phyloP scores from a whole-genome alignment of 1,140 invertebrate species.

The Drosophila azteca region DNA sequence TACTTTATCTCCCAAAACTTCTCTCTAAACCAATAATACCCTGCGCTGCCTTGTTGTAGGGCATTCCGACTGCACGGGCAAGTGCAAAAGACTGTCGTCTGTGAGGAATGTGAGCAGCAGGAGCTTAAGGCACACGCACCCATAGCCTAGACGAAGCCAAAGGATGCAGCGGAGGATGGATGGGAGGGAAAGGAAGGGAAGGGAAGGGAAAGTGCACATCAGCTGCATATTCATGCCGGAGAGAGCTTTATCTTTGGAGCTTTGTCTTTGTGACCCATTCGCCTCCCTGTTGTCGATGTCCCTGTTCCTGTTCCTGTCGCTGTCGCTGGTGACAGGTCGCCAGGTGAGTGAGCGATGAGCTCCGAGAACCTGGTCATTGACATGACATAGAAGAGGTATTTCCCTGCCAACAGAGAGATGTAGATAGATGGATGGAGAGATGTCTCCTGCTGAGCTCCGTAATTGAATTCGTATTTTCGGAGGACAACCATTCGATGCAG shows the following conservation, averaged over 20 bases:
- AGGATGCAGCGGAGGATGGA: neutral
- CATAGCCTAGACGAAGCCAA: neutral
- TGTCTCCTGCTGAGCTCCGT: slow-evolving; percentile 60
- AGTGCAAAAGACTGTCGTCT: slow-evolving; percentile 78
- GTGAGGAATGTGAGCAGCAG: slow-evolving; percentile 20
- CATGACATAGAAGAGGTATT: slow-evolving; percentile 31
- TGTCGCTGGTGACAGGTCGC: slow-evolving; percentile 40
- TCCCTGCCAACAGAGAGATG: neutral
- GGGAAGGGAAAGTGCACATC: slow-evolving; percentile 59
- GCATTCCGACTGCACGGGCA: slow-evolving; percentile 33
- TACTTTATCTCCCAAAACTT: too few relatives aligned
- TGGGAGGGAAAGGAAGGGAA: neutral
- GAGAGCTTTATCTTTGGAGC: slow-evolving; percentile 55
- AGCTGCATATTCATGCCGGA: slow-evolving; percentile 63
- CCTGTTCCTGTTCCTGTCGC: neutral
- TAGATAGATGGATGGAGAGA: neutral
- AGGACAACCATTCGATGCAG: slow-evolving; percentile 46
- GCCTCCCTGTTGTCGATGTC: slow-evolving; percentile 4
- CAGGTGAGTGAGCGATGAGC: slow-evolving; percentile 68
- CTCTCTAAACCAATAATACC: too few relatives aligned
- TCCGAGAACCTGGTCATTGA: slow-evolving; percentile 67
- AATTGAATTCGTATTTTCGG: slow-evolving; percentile 70
- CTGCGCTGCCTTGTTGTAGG: neutral
- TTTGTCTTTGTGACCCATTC: slow-evolving; percentile 43
- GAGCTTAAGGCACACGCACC: slow-evolving; percentile 45